Evolutionary conservation across 2,797 vertebrate species (phyloP), one percentile per base, ranked within the genome.

Genomic region (Hypotaenidia okinawae): DNA sequence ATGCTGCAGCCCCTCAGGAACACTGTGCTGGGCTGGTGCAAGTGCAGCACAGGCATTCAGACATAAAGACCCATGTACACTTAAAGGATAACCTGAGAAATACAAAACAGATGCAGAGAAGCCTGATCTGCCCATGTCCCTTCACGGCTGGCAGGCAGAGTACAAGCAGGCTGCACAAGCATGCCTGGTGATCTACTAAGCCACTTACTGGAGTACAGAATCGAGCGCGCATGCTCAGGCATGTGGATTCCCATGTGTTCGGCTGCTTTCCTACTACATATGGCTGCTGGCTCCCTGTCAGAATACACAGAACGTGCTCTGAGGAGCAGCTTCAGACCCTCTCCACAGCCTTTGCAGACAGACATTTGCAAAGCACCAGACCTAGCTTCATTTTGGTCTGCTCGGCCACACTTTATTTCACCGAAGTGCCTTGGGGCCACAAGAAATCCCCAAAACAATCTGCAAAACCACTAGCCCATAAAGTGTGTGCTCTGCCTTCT

Each of bases 241-340:
- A 96, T 89, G 96, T 7, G 94, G n/a, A 80, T 78, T 6, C 75
- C 91, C 94, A 96, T 83, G 96, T 93, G 94, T 74, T n/a, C 8
- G 0, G 18, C 6, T 66, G 89, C 52, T 45, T 73, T 61, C 81
- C 81, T 67, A 82, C 91, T 87, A 89, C 81, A 57, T 14, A 43
- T 0, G 49, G 63, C 13, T 75, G 49, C 89, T 55, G 41, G 54
- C 76, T 94, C 33, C 14, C 43, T 35, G 45, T 52, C 83, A 90
- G 66, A 15, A 3, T 1, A 10, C 51, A 7, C 43, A 41, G 6
- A 80, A 17, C 1, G 0, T 15, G 57, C 78, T 49, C 70, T 32
- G 0, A 5, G 13, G 10, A 41, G 11, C 0, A 79, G 13, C 63
- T 78, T 51, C 74, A 32, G 16, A 68, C 10, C 39, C 33, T 16